These are phyloP conservation scores for Zapornia atra DNA, from an alignment of 2,113 vertebrate species.

Conservation along the genomic window DNA sequence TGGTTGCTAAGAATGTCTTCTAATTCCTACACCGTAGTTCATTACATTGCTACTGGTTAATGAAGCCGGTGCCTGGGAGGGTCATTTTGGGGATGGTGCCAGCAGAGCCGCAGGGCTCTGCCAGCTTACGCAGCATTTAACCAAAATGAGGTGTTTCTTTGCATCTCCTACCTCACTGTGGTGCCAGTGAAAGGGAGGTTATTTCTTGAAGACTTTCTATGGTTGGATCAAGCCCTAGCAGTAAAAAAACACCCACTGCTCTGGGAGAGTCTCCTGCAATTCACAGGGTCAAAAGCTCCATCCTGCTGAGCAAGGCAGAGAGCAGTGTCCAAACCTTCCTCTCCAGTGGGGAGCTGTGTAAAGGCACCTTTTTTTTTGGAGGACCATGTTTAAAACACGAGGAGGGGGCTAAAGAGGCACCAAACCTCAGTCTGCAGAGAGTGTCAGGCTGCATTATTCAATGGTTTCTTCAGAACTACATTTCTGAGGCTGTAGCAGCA, in stretches of 20 bases:
- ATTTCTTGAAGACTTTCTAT: neutral
- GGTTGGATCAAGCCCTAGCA: neutral
- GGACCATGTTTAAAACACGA: conserved; percentile 4
- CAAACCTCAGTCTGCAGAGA: neutral
- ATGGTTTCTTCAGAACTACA: neutral
- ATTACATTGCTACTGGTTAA: neutral
- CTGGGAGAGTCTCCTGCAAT: neutral
- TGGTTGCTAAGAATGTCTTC: neutral
- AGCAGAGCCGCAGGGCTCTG: neutral
- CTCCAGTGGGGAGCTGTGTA: neutral
- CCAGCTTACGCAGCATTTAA: neutral
- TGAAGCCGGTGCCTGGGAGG: neutral
- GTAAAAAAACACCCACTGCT: neutral
- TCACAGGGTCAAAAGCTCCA: neutral
- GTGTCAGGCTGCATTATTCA: neutral
- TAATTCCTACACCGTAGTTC: neutral
- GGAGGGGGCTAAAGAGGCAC: neutral
- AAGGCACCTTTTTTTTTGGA: neutral
- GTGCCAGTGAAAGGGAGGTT: neutral
- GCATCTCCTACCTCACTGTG: neutral
- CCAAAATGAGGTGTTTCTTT: neutral
- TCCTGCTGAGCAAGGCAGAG: neutral
- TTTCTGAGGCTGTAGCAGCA: neutral
- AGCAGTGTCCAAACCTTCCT: neutral
- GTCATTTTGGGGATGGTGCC: neutral